phyloP scores from a whole-genome alignment of 1,140 invertebrate species.

The Drosophila tani region DNA sequence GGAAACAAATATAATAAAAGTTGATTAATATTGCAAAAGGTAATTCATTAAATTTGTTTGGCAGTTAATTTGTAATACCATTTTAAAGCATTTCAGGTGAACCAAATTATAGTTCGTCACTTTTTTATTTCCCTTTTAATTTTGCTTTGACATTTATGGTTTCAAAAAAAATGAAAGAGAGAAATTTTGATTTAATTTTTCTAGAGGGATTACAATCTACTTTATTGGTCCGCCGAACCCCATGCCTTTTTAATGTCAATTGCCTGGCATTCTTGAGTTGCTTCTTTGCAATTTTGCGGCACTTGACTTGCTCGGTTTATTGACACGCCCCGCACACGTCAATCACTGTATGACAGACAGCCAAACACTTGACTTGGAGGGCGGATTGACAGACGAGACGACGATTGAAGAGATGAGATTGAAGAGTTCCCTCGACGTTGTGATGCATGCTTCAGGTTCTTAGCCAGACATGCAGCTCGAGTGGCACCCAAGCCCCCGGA shows the following conservation, averaged over 20 bases:
- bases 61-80: slow-evolving; percentile 2
- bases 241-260: slow-evolving; percentile 2
- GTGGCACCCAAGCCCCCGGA: slow-evolving; percentile 19
- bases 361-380: slow-evolving; percentile 48
- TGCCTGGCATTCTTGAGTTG: slow-evolving; percentile 44
- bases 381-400: slow-evolving; percentile 42
- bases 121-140: not conserved
- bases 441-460: slow-evolving; percentile 33
- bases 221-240: not conserved
- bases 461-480: slow-evolving; percentile 39
- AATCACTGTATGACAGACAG: slow-evolving; percentile 56
- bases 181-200: slow-evolving; percentile 15
- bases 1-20: slow-evolving; percentile 18
- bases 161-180: not conserved
- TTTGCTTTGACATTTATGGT: not conserved
- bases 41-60: slow-evolving; percentile 2
- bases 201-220: slow-evolving; percentile 2
- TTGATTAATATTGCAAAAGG: slow-evolving; percentile 10
- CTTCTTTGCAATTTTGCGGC: slow-evolving; percentile 47
- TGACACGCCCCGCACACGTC: slow-evolving; percentile 53
- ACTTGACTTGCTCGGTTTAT: slow-evolving; percentile 55
- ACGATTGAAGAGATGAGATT: slow-evolving; percentile 18
- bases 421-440: slow-evolving; percentile 6
- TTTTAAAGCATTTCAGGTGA: not conserved
- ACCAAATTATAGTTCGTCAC: not conserved